Percentiles rank a stretch among this genome's conserved stretches.
Evolutionary conservation across 2,888 invertebrate species (phyloP).

Genomic region (Ormia ochracea): DNA sequence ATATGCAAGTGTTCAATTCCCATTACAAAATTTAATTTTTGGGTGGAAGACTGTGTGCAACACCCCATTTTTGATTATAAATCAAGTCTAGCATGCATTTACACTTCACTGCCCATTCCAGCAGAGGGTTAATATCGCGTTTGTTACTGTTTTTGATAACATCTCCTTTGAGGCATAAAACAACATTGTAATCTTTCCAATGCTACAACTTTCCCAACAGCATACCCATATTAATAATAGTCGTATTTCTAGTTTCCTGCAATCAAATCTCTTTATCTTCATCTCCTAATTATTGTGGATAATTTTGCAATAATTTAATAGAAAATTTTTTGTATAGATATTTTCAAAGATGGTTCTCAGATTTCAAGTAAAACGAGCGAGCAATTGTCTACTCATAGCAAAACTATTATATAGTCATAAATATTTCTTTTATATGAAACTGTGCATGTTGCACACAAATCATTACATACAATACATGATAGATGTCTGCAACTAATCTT

Average conservation of each 20-base stretch:
- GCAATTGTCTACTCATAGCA: too few species aligned
- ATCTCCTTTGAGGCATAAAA: conserved; percentile 26
- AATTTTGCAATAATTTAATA: conserved; percentile 32
- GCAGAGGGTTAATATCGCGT: conserved; percentile 9
- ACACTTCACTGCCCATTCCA: conserved; percentile 25
- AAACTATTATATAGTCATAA: background rate
- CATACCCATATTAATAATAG: conserved; percentile 33
- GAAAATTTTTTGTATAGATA: background rate
- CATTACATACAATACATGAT: background rate
- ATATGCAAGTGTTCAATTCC: conserved; percentile 38
- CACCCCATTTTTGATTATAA: conserved; percentile 48
- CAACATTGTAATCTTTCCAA: conserved; percentile 13
- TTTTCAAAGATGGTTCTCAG: background rate
- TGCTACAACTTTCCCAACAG: background rate
- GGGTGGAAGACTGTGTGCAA: conserved; percentile 32
- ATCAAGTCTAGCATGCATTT: conserved; percentile 47
- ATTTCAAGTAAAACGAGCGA: background rate
- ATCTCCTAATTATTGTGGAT: conserved; percentile 55
- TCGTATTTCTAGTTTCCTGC: conserved; percentile 57
- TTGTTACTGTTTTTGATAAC: conserved; percentile 3
- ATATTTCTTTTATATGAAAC: background rate
- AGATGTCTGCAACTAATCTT: too few species aligned
- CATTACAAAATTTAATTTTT: conserved; percentile 7
- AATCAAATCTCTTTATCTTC: conserved; percentile 38
- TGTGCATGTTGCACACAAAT: background rate